A percentile compares a stretch with the other conserved stretches of the same genome.
Conservation (phyloP, 2,888 invertebrate genomes). For the Torymus texanus region DNA sequence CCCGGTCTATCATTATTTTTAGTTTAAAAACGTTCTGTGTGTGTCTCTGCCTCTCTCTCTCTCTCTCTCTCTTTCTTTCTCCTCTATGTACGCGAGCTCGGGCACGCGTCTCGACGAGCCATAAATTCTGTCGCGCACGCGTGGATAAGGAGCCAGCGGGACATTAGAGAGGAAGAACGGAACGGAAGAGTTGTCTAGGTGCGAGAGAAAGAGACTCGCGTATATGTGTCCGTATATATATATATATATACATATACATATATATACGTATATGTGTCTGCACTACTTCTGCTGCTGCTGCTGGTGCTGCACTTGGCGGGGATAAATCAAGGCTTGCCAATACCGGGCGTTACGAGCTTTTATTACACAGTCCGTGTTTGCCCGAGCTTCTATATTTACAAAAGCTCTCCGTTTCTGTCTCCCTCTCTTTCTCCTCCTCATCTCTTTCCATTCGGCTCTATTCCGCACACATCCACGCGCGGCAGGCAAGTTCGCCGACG, state of each 20-base stretch:
- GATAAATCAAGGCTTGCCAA: slow-evolving; percentile 72
- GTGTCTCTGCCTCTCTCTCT: neutral
- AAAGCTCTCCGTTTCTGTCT: neutral
- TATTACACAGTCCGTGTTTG: slow-evolving; percentile 63
- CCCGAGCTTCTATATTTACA: slow-evolving; percentile 36
- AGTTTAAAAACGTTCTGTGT: slow-evolving; percentile 31
- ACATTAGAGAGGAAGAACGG: slow-evolving; percentile 7
- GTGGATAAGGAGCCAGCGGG: slow-evolving; percentile 25
- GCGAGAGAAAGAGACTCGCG: slow-evolving; percentile 26
- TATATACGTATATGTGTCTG: neutral
- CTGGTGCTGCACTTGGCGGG: slow-evolving; percentile 54
- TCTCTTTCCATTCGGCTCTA: neutral
- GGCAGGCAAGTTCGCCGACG: too few species aligned
- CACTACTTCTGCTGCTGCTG: neutral
- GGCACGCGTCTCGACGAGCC: slow-evolving; percentile 13
- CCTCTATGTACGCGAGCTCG: too few species aligned
- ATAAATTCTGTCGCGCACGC: slow-evolving; percentile 41
- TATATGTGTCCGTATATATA: neutral
- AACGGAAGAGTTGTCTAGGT: neutral
- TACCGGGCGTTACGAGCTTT: slow-evolving; percentile 69
- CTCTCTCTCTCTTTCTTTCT: neutral
- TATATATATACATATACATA: neutral
- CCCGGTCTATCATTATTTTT: slow-evolving; percentile 18
- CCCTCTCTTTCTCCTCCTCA: neutral
- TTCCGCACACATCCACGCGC: too few species aligned